Percentiles rank a stretch among this genome's conserved stretches.
phyloP scores from a whole-genome alignment of 2,113 vertebrate species.

The Rhea americana region DNA sequence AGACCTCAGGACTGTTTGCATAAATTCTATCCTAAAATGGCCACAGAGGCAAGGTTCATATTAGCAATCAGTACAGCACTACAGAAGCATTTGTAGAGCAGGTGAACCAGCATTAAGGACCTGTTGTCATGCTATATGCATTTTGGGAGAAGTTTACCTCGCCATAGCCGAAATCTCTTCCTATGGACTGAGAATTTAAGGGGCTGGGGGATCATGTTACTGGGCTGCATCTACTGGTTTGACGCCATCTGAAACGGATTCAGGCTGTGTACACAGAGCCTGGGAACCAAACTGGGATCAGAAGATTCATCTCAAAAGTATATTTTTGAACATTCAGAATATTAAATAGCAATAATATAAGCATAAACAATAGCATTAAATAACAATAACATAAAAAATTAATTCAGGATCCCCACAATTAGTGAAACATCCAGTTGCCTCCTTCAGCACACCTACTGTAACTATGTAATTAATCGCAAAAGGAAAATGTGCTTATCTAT shows the following conservation, averaged over 20 bases:
- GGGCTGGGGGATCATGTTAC: neutral
- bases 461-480: neutral
- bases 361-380: neutral
- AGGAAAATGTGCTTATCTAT: neutral
- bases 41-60: fast-evolving
- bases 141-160: neutral
- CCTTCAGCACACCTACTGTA: neutral
- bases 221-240: neutral
- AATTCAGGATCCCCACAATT: neutral
- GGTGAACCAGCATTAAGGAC: neutral
- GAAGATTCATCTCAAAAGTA: neutral
- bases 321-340: neutral
- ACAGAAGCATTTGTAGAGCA: neutral
- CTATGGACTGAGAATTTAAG: neutral
- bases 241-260: neutral
- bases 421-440: neutral
- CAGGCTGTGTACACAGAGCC: neutral
- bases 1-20: neutral
- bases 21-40: neutral
- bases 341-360: neutral
- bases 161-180: neutral
- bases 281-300: neutral
- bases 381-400: neutral
- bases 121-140: neutral
- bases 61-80: neutral